Evolutionary conservation across 2,113 vertebrate genomes (phyloP), one percentile per base, ranked within the genome.

Genomic region (Rhea americana): DNA sequence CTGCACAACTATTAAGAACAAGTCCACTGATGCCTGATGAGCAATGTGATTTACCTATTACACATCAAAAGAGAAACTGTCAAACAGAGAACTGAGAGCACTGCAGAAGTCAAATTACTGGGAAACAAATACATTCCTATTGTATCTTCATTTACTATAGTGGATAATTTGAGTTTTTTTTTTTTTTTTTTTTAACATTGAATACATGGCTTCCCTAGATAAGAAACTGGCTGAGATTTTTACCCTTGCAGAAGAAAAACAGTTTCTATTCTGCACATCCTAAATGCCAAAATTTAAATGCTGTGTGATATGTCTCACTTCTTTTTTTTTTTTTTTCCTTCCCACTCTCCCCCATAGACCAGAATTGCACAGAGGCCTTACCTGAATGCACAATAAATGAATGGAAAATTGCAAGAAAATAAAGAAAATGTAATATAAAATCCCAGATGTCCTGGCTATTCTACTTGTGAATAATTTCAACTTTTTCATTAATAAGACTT

Each of bases 201-300:
- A 55, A 48, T 56, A 51, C 4, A 48, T 35, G 10, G 11, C 62
- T 90, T 86, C 37, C 19, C 21, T 74, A 71, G 30, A 72, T 61
- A 73, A 58, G 55, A 90, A 85, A 55, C 17, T 70, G 55, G 55
- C 51, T 90, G 50, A 81, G 61, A 78, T 43, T 67, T 85, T 50
- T 48, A 39, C 19, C 75, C 2, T 61, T 55, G 43, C 13, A 50
- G 51, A 94, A 91, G 19, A 68, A 90, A 70, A 9, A 20, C 4
- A 61, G 5, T 91, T 91, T n/a, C 91, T 70, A 51, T 66, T 28
- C n/a, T 91, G 24, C 73, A 85, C 15, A 37, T 47, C 13, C 8
- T 83, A 35, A n/a, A 85, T 59, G 65, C 56, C 73, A 93, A 81
- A 83, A 95, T 85, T 39, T 75, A 81, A 81, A 86, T 91, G 41